Conservation (phyloP, 53 echinoderm and acorn worm genomes). For the Stichopus horrens region DNA sequence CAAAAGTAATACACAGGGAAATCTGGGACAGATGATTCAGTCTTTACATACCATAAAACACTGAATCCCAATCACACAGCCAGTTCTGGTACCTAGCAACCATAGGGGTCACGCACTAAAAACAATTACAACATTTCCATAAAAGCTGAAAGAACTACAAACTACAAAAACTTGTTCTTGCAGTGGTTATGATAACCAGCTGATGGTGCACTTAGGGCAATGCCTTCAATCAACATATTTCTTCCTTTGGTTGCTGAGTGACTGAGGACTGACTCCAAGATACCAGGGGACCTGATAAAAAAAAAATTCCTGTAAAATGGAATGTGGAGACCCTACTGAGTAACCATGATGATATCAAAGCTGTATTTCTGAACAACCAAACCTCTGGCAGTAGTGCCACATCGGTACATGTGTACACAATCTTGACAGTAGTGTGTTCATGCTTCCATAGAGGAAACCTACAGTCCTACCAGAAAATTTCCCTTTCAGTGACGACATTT, state of each 20-base stretch:
- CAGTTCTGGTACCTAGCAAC: not conserved
- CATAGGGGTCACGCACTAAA: not conserved
- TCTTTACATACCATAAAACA: no score
- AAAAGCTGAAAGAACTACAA: not conserved
- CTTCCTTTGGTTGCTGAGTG: not conserved
- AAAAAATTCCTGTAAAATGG: not conserved
- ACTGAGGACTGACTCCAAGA: not conserved
- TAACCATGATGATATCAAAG: no score
- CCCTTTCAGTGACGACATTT: no score
- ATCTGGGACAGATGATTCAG: no score
- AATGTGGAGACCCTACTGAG: slow-evolving; percentile 28
- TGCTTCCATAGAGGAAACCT: no score
- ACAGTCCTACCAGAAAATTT: no score
- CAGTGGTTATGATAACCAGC: not conserved
- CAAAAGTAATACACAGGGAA: no score
- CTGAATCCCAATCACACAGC: no score
- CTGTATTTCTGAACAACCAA: no score
- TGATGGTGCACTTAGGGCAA: not conserved
- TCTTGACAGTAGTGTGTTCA: no score
- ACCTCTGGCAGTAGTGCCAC: no score
- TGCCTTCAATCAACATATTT: not conserved
- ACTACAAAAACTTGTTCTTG: not conserved
- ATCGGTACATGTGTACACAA: no score
- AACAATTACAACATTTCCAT: not conserved
- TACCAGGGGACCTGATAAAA: not conserved